Evolutionary conservation across 2,113 vertebrate species (phyloP), one percentile per base, ranked within the genome.

Genomic region (Paraplagusia blochii): DNA sequence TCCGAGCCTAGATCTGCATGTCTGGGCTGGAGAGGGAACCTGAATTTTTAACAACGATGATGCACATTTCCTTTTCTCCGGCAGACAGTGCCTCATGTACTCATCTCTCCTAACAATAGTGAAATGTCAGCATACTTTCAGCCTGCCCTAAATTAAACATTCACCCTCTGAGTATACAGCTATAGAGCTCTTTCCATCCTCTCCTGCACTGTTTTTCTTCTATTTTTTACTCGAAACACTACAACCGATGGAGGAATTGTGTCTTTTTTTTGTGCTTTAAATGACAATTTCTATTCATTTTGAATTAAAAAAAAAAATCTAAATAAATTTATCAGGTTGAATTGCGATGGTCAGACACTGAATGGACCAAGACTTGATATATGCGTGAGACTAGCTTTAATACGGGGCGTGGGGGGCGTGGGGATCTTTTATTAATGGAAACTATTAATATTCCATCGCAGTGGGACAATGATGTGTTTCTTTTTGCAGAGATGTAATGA

Each of bases 401-500:
- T 72, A 81, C 70, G 62, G 79, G 74, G 61, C 67, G 63, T 46
- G 54, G 72, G 63, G 61, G 79, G 73, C 55, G 68, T 66, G 53
- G 56, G 74, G 66, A 89, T 89, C 79, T 88, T 90, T 89, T 91
- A 91, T 91, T 91, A 90, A 91, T 90, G 86, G 60, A 33, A 48
- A 61, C 78, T 79, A 85, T 91, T 90, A 91, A 91, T 90, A 91
- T 90, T 91, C 85, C 81, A 88, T 84, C 74, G 67, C 85, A 78
- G 73, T 80, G 87, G 88, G 87, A 88, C 60, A 58, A 75, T 81
- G 82, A 80, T 75, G 71, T 85, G 85, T 87, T 89, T 88, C 85
- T 81, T 87, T 84, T 87, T 89, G 78, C 84, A 87, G 87, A 82
- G 74, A 87, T 85, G 85, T 87, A 85, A 89, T 86, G 87, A 90